Percentiles rank a stretch among this genome's conserved stretches.
These are phyloP conservation scores for Orchesellides sinensis DNA, from an alignment of 2,888 invertebrate species.

Conservation along the genomic window DNA sequence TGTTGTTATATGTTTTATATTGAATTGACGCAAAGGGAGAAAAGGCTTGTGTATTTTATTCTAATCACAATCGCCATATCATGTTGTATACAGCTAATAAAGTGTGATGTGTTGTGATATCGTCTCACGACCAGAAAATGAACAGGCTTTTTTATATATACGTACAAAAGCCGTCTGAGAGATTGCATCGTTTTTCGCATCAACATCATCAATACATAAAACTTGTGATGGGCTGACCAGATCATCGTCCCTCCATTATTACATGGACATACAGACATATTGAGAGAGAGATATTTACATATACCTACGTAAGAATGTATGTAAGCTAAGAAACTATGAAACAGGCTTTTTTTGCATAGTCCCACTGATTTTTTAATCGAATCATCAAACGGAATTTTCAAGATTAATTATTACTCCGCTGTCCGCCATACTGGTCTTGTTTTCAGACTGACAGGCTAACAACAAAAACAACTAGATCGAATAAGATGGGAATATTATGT, in stretches of 20 bases:
- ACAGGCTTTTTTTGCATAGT: background rate
- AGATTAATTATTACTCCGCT: background rate
- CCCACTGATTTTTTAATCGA: background rate
- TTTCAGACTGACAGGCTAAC: background rate
- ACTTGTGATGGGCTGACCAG: background rate
- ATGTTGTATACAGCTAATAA: background rate
- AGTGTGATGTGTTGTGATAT: background rate
- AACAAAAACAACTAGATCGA: no score
- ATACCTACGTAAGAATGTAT: no score
- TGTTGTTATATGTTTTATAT: no score
- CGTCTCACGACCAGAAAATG: no score
- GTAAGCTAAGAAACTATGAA: no score
- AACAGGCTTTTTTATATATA: no score
- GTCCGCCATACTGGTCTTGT: background rate
- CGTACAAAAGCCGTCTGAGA: no score
- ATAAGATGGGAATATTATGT: background rate
- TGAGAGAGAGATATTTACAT: no score
- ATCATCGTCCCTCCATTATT: background rate
- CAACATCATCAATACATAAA: background rate
- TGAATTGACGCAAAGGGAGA: no score
- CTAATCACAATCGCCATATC: background rate
- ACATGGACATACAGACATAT: background rate
- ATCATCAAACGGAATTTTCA: background rate
- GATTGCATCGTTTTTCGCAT: no score
- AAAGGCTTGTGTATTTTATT: no score